These are phyloP conservation scores for Megaceryle alcyon DNA, from an alignment of 2,797 vertebrate species.

Conservation along the genomic window DNA sequence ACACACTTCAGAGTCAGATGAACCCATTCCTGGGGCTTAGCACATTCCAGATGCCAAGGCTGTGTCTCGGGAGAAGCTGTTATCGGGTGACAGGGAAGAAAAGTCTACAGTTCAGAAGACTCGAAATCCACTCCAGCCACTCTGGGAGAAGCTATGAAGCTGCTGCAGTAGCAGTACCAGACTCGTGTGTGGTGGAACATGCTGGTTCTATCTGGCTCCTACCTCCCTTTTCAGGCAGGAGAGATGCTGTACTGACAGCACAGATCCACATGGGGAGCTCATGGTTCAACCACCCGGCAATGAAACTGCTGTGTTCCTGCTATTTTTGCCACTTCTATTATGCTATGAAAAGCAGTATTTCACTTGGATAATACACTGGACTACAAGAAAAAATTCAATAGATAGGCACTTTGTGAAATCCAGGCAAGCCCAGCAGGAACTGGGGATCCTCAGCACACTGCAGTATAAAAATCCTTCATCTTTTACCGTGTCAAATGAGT, in stretches of 20 bases:
- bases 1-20: not conserved
- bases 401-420: not conserved
- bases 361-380: not conserved
- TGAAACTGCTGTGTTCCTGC: not conserved
- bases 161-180: not conserved
- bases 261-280: not conserved
- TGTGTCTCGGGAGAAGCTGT: not conserved
- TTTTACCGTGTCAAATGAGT: not conserved
- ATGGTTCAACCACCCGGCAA: not conserved
- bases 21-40: not conserved
- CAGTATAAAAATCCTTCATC: not conserved
- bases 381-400: not conserved
- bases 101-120: not conserved
- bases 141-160: not conserved
- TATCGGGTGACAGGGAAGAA: fast-evolving
- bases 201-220: fast-evolving
- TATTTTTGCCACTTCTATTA: not conserved
- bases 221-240: not conserved
- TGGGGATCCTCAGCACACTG: not conserved
- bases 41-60: not conserved
- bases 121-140: not conserved
- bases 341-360: not conserved
- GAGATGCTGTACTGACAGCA: not conserved
- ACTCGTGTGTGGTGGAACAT: not conserved
- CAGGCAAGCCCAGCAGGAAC: not conserved